Evolutionary conservation across 2,888 invertebrate genomes (phyloP).

Genomic region (Psylliodes chrysocephalus): DNA sequence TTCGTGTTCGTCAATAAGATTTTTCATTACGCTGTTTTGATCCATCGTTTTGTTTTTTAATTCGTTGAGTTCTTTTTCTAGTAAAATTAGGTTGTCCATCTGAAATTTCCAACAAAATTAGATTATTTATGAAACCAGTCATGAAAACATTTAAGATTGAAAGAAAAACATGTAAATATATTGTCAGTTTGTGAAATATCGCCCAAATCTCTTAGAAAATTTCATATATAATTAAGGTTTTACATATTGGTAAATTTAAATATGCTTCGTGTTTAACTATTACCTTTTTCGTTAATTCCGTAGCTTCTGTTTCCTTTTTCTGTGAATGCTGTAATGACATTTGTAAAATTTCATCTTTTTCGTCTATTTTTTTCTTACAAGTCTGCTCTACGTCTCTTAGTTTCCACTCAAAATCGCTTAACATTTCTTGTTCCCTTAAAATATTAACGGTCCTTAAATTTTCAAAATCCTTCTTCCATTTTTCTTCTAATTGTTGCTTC

Average conservation of each 20-base stretch:
- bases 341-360: conserved; percentile 69
- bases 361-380: conserved; percentile 72
- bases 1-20: conserved; percentile 69
- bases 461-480: conserved; percentile 77
- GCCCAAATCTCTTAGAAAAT: no score
- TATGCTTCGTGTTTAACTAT: no score
- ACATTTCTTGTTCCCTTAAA: conserved; percentile 76
- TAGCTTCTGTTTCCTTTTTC: conserved; percentile 59
- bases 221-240: no score
- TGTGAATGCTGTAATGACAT: conserved; percentile 62
- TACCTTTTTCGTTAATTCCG: conserved; percentile 61
- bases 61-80: conserved; percentile 69
- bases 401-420: conserved; percentile 88
- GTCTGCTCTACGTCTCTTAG: conserved; percentile 78
- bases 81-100: conserved; percentile 67
- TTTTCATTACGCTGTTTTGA: conserved; percentile 69
- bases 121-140: no score
- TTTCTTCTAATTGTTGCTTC: conserved; percentile 68
- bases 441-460: conserved; percentile 74
- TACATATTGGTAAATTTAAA: no score
- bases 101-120: conserved; percentile 50
- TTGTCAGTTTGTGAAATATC: no score
- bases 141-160: no score
- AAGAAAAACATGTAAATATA: no score
- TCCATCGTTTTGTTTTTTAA: conserved; percentile 69